Evolutionary conservation across 1,140 invertebrate species (phyloP), one percentile per base, ranked within the genome.

Genomic region (Pissodes strobi): DNA sequence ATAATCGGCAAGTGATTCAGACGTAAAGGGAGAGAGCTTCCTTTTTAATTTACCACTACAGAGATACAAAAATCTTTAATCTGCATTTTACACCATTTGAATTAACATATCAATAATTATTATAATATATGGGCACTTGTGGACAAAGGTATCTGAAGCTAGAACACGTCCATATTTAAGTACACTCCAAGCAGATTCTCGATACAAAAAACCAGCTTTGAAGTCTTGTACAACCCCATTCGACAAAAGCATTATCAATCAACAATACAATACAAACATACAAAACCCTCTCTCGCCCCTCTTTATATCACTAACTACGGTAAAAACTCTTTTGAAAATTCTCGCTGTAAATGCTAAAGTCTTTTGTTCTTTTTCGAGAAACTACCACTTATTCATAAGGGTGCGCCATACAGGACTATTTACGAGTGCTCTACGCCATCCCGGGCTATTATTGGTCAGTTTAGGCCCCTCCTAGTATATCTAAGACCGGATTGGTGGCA

Each of bases 401-500:
- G 63, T 65, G 63, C 63, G 63, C 63, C 55, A 65, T 56, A 52
- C 30, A 37, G 23, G 37, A 22, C 55, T 52, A 34, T 39, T 56
- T 65, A 46, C 27, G 63, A 65, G 63, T 49, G 46, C 25, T 23
- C 8, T 13, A 12, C 9, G 52, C 41, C 10, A 21, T 34, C 6
- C 23, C 25, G 23, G 2, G 21, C 8, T 23, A 13, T 19, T 19
- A 76, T 76, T 76, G 72, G 74, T 56, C 46, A 19, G 8, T 22
- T 8, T 9, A 51, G 23, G 53, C 67, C 61, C 73, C 73, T 59
- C 74, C 74, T 69, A 62, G 15, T 13, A 10, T 9, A 8, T 45
- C 27, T 18, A n/a, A 10, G 4, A 48, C 17, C 27, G 52, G 9
- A 75, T 77, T 75, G 75, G 74, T 59, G 23, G 66, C n/a, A 39